These are phyloP conservation scores for Hydropsyche betteni DNA, from an alignment of 2,888 invertebrate species.

Conservation along the genomic window DNA sequence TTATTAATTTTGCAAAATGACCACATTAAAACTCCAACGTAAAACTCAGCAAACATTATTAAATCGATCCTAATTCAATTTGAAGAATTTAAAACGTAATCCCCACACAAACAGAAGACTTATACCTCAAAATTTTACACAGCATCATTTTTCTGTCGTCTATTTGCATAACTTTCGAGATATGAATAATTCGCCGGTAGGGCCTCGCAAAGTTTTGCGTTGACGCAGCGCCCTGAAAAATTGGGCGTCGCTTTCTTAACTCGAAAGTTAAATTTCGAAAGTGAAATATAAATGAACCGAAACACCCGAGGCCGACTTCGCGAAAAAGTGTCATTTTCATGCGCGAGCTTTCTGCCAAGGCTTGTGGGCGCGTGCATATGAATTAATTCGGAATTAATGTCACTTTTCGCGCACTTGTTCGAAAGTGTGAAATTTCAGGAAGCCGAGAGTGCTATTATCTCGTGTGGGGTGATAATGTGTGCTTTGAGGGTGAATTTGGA, in stretches of 20 bases:
- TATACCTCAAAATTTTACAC: no score
- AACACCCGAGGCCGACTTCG: neutral
- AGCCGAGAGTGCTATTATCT: no score
- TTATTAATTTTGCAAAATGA: no score
- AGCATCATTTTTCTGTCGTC: no score
- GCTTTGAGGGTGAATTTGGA: no score
- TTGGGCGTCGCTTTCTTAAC: neutral
- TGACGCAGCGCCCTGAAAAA: neutral
- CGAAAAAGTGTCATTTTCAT: constrained; percentile 16
- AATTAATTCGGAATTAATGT: constrained; percentile 6
- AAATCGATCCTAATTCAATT: no score
- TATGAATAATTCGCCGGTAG: constrained; percentile 20
- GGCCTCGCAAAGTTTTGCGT: neutral
- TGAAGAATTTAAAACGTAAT: no score
- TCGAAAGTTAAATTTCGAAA: constrained; percentile 29
- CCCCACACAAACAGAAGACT: no score
- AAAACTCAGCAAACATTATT: no score
- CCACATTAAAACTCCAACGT: no score
- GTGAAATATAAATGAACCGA: constrained; percentile 24
- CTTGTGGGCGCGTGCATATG: neutral
- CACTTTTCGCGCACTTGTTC: neutral
- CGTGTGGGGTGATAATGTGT: no score
- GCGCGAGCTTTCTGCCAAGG: neutral
- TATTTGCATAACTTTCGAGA: constrained; percentile 20
- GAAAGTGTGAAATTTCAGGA: neutral